Conservation (phyloP, 2,888 invertebrate genomes). For the Osedax fenrisi region DNA sequence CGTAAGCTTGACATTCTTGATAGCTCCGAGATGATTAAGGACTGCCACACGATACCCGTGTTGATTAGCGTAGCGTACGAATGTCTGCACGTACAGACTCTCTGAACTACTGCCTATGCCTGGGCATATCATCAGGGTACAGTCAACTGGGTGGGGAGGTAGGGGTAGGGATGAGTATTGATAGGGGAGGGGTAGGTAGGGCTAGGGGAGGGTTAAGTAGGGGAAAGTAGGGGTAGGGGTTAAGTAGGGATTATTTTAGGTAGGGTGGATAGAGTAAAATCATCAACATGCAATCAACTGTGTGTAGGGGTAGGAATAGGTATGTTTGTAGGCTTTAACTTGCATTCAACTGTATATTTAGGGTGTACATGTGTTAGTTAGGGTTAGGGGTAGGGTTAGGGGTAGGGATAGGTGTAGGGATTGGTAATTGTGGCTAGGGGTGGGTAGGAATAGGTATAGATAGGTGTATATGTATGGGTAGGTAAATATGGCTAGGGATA, state of each 20-base stretch:
- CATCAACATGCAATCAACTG: too few species aligned
- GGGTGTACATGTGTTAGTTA: background rate
- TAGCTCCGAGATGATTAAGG: conserved; percentile 80
- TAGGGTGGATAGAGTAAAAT: background rate
- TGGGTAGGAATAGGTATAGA: too few species aligned
- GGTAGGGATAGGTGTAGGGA: too few species aligned
- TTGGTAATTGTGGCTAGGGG: too few species aligned
- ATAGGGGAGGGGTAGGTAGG: background rate
- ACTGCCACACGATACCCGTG: conserved; percentile 83
- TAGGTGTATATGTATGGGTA: too few species aligned
- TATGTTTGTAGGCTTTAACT: too few species aligned
- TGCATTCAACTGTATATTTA: background rate
- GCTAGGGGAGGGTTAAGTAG: background rate
- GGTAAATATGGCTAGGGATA: too few species aligned
- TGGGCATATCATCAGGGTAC: conserved; percentile 45
- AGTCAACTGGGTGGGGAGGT: conserved; percentile 52
- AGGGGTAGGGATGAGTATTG: background rate
- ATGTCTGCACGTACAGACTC: conserved; percentile 80
- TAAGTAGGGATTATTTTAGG: background rate
- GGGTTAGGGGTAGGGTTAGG: too few species aligned
- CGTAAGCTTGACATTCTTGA: conserved; percentile 72
- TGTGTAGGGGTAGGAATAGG: too few species aligned
- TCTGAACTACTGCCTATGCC: conserved; percentile 89
- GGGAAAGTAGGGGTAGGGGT: background rate
- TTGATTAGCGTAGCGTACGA: conserved; percentile 78